Percentiles rank a stretch among this genome's conserved stretches.
phyloP scores from a whole-genome alignment of 1,140 invertebrate genomes.

The Lepidurus arcticus region DNA sequence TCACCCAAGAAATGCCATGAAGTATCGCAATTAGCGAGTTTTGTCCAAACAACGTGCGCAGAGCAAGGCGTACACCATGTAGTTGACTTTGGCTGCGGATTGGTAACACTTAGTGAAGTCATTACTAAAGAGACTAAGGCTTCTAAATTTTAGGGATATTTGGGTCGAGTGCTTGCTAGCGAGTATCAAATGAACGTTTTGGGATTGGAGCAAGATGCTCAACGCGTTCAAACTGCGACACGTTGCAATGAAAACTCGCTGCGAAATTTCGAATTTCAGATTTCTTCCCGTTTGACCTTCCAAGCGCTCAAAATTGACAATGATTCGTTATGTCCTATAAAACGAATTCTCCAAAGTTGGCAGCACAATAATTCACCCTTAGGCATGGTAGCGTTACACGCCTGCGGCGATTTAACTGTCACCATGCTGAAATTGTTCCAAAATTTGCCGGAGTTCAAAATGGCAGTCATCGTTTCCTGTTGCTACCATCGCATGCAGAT shows the following conservation, averaged over 20 bases:
- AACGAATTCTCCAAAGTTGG: neutral
- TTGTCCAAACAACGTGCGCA: conserved; percentile 39
- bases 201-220: conserved; percentile 61
- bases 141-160: conserved; percentile 57
- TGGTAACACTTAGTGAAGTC: conserved; percentile 49
- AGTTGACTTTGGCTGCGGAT: conserved; percentile 73
- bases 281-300: conserved; percentile 41
- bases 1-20: conserved; percentile 47
- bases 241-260: conserved; percentile 45
- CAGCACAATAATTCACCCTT: conserved; percentile 29
- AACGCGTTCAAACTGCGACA: conserved; percentile 57
- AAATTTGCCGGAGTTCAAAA: conserved; percentile 52
- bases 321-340: neutral
- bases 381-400: conserved; percentile 65
- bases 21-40: conserved; percentile 42
- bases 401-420: conserved; percentile 75
- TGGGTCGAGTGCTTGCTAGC: conserved; percentile 61
- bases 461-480: conserved; percentile 69
- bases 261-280: conserved; percentile 45
- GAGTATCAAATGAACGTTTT: conserved; percentile 59
- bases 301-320: conserved; percentile 24
- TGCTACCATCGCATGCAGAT: conserved; percentile 71
- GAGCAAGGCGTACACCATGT: conserved; percentile 51
- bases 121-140: conserved; percentile 29
- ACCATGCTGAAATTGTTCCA: conserved; percentile 64